Base-by-base conservation (phyloP, 92 coral and sea anemone species). In the Muricea muricata region DNA sequence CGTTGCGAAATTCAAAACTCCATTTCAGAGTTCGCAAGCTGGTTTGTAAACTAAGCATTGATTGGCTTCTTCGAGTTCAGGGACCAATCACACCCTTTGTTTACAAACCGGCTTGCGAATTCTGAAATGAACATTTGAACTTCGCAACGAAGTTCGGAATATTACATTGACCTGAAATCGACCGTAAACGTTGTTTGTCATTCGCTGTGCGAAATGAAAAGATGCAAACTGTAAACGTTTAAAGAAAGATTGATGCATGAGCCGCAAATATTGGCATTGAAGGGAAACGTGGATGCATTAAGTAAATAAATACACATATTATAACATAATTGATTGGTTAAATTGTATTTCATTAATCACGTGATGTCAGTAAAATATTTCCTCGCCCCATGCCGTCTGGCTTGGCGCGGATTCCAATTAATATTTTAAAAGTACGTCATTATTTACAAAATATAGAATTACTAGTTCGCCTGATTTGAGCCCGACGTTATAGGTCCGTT, bases 361-460 rank as follows among this genome's bases (percentile, higher is more conserved):
- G 50, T 40, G 75, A 70, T 28, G 70, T 28, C 21, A 21, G 70
- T 30, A 63, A 63, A 63, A 63, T 63, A 29, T 63, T 26, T 26
- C 32, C 32, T 60, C 68, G 37, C 37, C n/a, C 70, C 60, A 52
- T 25, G 23, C 60, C 26, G 24, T 52, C 37, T 32, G 42, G 70
- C n/a, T 63, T 57, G 70, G 23, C 35, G 70, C 37, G 70, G 37
- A 9, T 39, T 63, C 37, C n/a, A 28, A 54, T 78, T 54, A 37
- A 78, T 56, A 54, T 70, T 37, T 58, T 78, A 78, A 78, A 78
- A 56, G 83, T 56, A 33, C 5, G 83, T n/a, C 17, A 21, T 37
- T 78, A 78, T 78, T 78, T 78, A 78, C 83, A 78, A 78, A 78
- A 56, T 41, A 35, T 75, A 75, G 80, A 75, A 75, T 75, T 75